Base-by-base conservation (phyloP, 2,888 invertebrate species). In the Drosophila borealis region DNA sequence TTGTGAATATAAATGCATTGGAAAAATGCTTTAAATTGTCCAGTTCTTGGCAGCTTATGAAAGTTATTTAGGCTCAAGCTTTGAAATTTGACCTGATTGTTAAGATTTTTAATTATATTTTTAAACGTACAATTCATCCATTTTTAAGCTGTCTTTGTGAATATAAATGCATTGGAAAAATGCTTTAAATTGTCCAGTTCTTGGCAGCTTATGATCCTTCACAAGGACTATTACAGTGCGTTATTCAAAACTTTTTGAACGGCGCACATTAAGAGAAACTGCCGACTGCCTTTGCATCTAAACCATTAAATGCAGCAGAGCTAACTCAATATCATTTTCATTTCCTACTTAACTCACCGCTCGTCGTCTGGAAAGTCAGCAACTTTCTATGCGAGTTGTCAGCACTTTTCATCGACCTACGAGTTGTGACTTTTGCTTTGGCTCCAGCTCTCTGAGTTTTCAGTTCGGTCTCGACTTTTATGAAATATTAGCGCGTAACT, bases 401-500 rank as follows among this genome's bases (percentile, higher is more conserved):
- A 85, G 89, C 84, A 85, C 72, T 80, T 80, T 80, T 81, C 72
- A 73, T 41, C 56, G 74, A 37, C 53, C 66, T 63, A 75, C 78
- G 59, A 76, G 78, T 57, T 65, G 44, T 51, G 79, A 79, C 75
- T 79, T 64, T 61, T 64, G 59, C 65, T 55, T 53, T 62, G 45
- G 45, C 14, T 48, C 53, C n/a, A 17, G 34, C 34, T 29, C 48
- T 29, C 25, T 51, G 29, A 42, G 17, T 42, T 65, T 36, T 29
- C 57, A 48, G 63, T 61, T 71, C 51, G 55, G 70, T 75, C 70
- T 69, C 70, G 75, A 83, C 68, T 74, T 82, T 81, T 89, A 87
- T 85, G 89, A 85, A 88, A 83, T 85, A 85, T 85, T 87, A 88
- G 84, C 76, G 68, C 57, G 61, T 61, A 85, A 85, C 89, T 85